Percentiles rank a stretch among this genome's conserved stretches.
Evolutionary conservation across 1,140 invertebrate species (phyloP).

Genomic region (Lysiphlebus fabarum): DNA sequence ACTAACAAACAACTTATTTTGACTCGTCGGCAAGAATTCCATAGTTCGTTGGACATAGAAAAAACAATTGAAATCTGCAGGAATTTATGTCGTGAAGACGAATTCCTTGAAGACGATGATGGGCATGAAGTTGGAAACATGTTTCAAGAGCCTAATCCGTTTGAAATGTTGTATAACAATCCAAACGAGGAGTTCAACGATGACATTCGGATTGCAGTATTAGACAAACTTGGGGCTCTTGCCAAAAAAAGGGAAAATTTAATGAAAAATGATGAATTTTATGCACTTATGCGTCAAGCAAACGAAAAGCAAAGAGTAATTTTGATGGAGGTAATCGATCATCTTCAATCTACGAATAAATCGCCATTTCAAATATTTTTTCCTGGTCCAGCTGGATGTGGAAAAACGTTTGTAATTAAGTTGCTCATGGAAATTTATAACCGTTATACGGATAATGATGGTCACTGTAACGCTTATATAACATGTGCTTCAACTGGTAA

Average conservation of each 20-base stretch:
- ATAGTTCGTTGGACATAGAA: no score
- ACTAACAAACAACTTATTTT: no score
- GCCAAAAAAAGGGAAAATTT: background rate
- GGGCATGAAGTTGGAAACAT: no score
- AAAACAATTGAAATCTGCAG: background rate
- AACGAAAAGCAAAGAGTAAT: slow-evolving; percentile 22
- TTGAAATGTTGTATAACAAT: no score
- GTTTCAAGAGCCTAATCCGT: no score
- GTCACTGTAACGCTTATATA: slow-evolving; percentile 19
- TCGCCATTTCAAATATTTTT: slow-evolving; percentile 27
- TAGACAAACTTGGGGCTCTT: background rate
- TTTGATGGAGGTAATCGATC: slow-evolving; percentile 24
- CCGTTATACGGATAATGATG: slow-evolving; percentile 22
- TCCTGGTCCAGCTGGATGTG: slow-evolving; percentile 22
- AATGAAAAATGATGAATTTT: background rate
- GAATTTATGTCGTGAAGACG: background rate
- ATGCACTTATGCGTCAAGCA: slow-evolving; percentile 15
- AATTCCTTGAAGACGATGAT: background rate
- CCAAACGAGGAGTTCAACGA: background rate
- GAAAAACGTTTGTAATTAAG: slow-evolving; percentile 25
- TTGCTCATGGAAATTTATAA: slow-evolving; percentile 25
- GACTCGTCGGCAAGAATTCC: no score
- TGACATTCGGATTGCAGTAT: background rate
- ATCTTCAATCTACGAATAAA: slow-evolving; percentile 11
- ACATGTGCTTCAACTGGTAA: slow-evolving; percentile 38